Percentiles rank a stretch among this genome's conserved stretches.
phyloP scores from a whole-genome alignment of 2,888 invertebrate species.

The Aquatica leii region DNA sequence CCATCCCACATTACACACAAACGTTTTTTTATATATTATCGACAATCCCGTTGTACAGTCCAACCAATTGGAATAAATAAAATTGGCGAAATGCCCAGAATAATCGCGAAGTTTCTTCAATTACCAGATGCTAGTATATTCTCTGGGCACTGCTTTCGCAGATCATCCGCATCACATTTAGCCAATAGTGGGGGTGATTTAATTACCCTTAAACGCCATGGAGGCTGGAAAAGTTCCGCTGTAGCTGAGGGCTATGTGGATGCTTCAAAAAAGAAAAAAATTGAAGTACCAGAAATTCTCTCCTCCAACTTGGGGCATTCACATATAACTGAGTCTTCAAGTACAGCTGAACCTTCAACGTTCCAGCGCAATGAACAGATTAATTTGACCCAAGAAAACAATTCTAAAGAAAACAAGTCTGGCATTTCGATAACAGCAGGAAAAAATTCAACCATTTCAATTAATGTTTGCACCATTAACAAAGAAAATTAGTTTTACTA shows the following conservation, averaged over 20 bases:
- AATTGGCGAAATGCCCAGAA: conserved; percentile 31
- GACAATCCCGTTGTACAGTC: conserved; percentile 26
- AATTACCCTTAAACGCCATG: conserved; percentile 4
- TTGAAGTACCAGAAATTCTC: not conserved
- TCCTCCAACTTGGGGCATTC: too few species aligned
- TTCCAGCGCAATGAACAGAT: too few species aligned
- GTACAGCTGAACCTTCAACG: too few species aligned
- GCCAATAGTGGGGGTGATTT: not conserved
- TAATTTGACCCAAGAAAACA: too few species aligned
- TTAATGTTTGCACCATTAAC: too few species aligned
- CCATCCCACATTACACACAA: not conserved
- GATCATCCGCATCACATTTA: not conserved
- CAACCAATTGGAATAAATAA: conserved; percentile 34
- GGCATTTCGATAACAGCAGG: too few species aligned
- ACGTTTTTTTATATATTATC: conserved; percentile 32
- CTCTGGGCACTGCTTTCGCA: conserved; percentile 28
- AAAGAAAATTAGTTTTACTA: too few species aligned
- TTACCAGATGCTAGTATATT: conserved; percentile 28
- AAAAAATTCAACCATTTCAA: too few species aligned
- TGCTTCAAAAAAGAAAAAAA: not conserved
- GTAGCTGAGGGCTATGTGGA: conserved; percentile 13
- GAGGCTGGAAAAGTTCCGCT: conserved; percentile 7
- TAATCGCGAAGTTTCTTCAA: conserved; percentile 32
- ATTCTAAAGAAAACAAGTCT: too few species aligned
- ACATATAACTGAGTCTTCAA: too few species aligned